A percentile compares a stretch with the other conserved stretches of the same genome.
Conservation (phyloP, 2,113 vertebrate genomes). For the Apeltes quadracus region DNA sequence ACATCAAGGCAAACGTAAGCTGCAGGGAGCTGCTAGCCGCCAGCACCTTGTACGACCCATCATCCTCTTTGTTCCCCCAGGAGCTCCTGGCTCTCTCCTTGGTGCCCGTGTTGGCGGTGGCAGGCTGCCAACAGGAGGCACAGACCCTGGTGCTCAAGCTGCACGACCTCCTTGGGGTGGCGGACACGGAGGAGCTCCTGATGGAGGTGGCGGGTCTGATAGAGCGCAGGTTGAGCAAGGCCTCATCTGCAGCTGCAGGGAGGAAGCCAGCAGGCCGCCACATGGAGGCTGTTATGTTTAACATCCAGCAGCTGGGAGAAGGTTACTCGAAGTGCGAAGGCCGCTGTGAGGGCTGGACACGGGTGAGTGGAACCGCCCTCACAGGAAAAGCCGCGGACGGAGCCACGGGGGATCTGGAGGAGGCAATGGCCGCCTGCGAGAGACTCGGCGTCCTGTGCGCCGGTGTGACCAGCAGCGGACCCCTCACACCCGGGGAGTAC, state of each 20-base stretch:
- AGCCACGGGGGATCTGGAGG: not conserved
- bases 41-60: slow-evolving; percentile 69
- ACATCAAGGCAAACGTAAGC: slow-evolving; percentile 64
- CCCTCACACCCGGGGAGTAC: slow-evolving; percentile 55
- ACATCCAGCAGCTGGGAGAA: slow-evolving; percentile 73
- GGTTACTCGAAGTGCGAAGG: not conserved
- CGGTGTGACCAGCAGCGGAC: slow-evolving; percentile 69
- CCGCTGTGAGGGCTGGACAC: slow-evolving; percentile 71
- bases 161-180: slow-evolving; percentile 69
- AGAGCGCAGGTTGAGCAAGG: slow-evolving; percentile 41
- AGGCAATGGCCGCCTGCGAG: slow-evolving; percentile 74
- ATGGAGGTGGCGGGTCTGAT: slow-evolving; percentile 72
- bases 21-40: slow-evolving; percentile 78
- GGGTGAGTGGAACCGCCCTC: slow-evolving; percentile 67
- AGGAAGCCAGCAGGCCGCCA: slow-evolving; percentile 35
- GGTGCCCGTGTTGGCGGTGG: slow-evolving; percentile 79
- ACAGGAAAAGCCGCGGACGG: slow-evolving; percentile 48
- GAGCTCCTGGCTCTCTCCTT: slow-evolving; percentile 82
- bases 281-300: slow-evolving; percentile 78
- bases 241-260: not conserved
- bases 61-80: slow-evolving; percentile 68
- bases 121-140: slow-evolving; percentile 77
- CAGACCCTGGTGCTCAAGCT: slow-evolving; percentile 71
- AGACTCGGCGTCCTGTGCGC: slow-evolving; percentile 77
- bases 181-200: slow-evolving; percentile 74